Evolutionary conservation across 1,140 invertebrate genomes (phyloP).

Genomic region (Steinernema khuongi): DNA sequence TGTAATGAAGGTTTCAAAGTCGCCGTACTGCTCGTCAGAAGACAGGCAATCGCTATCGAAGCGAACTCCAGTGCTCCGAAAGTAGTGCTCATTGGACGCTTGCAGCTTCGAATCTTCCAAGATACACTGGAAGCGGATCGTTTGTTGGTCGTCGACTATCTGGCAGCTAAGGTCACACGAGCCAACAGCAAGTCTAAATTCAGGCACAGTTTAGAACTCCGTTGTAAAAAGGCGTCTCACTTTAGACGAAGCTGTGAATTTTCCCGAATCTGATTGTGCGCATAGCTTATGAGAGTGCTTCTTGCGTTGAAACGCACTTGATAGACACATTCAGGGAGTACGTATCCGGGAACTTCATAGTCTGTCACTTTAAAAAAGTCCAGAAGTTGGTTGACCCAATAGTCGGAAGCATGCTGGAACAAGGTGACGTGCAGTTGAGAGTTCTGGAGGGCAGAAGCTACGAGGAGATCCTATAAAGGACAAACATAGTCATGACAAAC

Average conservation of each 20-base stretch:
- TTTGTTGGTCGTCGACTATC: slow-evolving; percentile 34
- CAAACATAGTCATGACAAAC: not conserved
- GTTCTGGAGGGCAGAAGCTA: slow-evolving; percentile 45
- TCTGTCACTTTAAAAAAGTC: slow-evolving; percentile 46
- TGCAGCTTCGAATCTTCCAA: slow-evolving; percentile 36
- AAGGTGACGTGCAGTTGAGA: slow-evolving; percentile 41
- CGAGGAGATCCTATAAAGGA: slow-evolving; percentile 33
- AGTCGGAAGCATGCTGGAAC: slow-evolving; percentile 23
- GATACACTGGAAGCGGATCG: slow-evolving; percentile 32
- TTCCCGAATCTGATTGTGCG: slow-evolving; percentile 25
- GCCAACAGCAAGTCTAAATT: slow-evolving; percentile 41
- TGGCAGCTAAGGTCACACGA: slow-evolving; percentile 39
- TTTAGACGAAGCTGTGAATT: not conserved
- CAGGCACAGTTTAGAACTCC: not conserved
- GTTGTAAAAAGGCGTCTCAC: not conserved
- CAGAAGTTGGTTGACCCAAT: slow-evolving; percentile 41
- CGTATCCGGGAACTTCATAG: slow-evolving; percentile 49
- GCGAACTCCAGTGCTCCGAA: not conserved
- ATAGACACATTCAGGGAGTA: slow-evolving; percentile 31
- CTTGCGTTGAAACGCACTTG: slow-evolving; percentile 39
- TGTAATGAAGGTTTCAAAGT: not conserved
- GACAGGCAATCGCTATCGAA: not conserved
- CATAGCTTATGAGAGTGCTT: slow-evolving; percentile 43
- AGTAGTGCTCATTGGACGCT: not conserved
- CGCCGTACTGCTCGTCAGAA: not conserved